Conservation (phyloP, 1,140 invertebrate genomes). For the Frieseomelitta varia region DNA sequence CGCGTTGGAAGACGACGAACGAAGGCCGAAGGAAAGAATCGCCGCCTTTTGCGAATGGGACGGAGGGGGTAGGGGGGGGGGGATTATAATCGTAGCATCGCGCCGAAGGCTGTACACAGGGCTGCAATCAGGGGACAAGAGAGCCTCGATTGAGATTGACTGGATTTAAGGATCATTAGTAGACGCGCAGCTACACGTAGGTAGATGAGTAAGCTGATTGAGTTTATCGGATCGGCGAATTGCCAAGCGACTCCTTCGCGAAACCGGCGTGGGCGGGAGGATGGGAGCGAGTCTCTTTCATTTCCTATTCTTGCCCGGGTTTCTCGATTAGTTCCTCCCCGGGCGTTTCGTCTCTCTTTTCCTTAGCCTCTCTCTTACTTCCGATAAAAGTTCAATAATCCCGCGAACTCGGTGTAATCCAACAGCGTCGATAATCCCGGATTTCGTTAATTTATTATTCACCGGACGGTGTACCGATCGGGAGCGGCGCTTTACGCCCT, state of each 20-base stretch:
- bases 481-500: conserved; percentile 35
- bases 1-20: background rate
- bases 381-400: conserved; percentile 70
- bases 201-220: conserved; percentile 79
- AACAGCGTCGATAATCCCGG: conserved; percentile 51
- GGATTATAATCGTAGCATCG: background rate
- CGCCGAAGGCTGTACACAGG: background rate
- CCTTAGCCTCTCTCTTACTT: background rate
- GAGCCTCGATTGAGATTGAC: conserved; percentile 72
- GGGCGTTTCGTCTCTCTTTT: conserved; percentile 27
- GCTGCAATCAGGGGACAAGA: conserved; percentile 69
- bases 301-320: conserved; percentile 61
- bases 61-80: too few species aligned
- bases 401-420: conserved; percentile 51
- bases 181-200: conserved; percentile 69
- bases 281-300: conserved; percentile 33
- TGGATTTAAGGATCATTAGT: conserved; percentile 78
- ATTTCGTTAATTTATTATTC: conserved; percentile 68
- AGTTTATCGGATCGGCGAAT: conserved; percentile 78
- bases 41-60: too few species aligned
- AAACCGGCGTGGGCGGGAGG: background rate
- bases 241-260: conserved; percentile 63
- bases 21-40: background rate
- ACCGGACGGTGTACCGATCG: conserved; percentile 17
- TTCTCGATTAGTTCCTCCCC: conserved; percentile 32